Evolutionary conservation across 2,797 vertebrate species (phyloP).

Genomic region (Poliocrania exsul): DNA sequence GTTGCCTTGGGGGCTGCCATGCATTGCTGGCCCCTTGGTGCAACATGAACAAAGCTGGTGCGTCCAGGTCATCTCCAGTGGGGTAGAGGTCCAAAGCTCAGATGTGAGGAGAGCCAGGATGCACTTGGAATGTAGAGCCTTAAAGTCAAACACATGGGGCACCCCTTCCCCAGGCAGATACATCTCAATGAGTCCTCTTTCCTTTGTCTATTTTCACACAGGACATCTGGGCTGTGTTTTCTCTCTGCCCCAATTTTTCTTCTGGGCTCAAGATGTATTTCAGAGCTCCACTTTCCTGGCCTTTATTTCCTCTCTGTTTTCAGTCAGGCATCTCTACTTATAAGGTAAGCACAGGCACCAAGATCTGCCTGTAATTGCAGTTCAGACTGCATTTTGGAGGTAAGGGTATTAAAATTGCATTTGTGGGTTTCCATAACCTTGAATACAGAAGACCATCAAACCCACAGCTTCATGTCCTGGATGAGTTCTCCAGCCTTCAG

Average conservation of each 20-base stretch:
- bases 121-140: neutral
- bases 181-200: neutral
- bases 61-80: neutral
- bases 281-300: neutral
- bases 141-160: neutral
- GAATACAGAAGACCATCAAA: neutral
- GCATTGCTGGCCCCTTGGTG: neutral
- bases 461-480: neutral
- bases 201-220: neutral
- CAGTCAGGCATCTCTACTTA: neutral
- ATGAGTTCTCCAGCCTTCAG: neutral
- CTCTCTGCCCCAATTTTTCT: neutral
- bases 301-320: neutral
- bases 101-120: neutral
- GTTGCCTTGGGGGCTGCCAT: neutral
- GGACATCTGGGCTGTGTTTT: neutral
- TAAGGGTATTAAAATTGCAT: neutral
- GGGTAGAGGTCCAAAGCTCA: neutral
- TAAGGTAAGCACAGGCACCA: neutral
- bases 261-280: neutral
- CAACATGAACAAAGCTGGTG: neutral
- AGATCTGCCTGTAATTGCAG: neutral
- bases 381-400: neutral
- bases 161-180: neutral
- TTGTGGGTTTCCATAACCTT: neutral